Conservation (phyloP, 2,888 invertebrate species). For the Rhagonycha fulva region DNA sequence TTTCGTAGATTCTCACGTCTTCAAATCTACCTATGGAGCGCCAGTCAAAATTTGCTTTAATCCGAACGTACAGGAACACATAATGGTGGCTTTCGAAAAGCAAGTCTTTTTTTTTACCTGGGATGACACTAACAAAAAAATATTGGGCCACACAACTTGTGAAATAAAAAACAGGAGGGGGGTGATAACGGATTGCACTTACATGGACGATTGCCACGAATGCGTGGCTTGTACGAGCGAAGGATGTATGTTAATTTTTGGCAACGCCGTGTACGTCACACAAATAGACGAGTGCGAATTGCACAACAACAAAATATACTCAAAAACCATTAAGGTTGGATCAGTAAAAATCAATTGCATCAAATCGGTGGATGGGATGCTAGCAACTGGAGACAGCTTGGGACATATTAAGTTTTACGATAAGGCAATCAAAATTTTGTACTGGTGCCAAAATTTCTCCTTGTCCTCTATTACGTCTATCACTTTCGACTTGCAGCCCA, state of each 20-base stretch:
- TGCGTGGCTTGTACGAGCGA: slow-evolving; percentile 58
- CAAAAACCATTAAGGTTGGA: slow-evolving; percentile 58
- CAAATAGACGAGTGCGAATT: slow-evolving; percentile 44
- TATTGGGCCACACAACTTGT: slow-evolving; percentile 44
- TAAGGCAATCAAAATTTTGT: slow-evolving; percentile 58
- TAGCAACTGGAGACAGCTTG: slow-evolving; percentile 58
- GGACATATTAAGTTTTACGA: slow-evolving; percentile 65
- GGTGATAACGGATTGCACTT: slow-evolving; percentile 58
- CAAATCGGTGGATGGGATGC: slow-evolving; percentile 57
- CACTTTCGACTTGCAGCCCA: slow-evolving; percentile 55
- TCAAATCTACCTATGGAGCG: slow-evolving; percentile 35
- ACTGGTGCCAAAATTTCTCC: slow-evolving; percentile 59
- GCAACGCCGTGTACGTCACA: slow-evolving; percentile 56
- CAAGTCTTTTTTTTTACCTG: slow-evolving; percentile 51
- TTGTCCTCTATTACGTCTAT: slow-evolving; percentile 57
- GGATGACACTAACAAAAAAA: slow-evolving; percentile 34
- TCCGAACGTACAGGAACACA: slow-evolving; percentile 50
- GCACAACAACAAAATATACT: slow-evolving; percentile 53
- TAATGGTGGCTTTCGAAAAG: slow-evolving; percentile 53
- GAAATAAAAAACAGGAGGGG: slow-evolving; percentile 55
- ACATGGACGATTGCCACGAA: slow-evolving; percentile 57
- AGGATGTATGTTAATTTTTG: slow-evolving; percentile 59
- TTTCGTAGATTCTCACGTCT: slow-evolving; percentile 9
- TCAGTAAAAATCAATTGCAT: slow-evolving; percentile 57
- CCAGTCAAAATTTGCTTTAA: slow-evolving; percentile 50